phyloP scores from a whole-genome alignment of 2,797 vertebrate genomes.

The Acrocephalus scirpaceus region DNA sequence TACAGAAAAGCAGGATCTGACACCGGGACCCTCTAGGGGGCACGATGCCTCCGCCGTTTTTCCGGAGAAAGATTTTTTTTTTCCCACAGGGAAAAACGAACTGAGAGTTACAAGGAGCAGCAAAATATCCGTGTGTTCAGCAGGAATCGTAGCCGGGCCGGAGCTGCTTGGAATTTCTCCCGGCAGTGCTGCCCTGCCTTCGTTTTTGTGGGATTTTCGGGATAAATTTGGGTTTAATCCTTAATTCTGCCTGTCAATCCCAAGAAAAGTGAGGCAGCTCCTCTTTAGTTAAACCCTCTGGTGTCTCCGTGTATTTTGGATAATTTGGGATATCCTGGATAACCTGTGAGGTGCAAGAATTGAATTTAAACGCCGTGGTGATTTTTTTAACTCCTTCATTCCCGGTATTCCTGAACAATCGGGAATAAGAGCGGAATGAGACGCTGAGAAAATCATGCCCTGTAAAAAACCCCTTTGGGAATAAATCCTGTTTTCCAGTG shows the following conservation, averaged over 20 bases:
- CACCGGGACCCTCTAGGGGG: conserved; percentile 58
- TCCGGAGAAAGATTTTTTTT: neutral
- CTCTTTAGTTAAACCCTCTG: neutral
- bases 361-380: neutral
- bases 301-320: fast-evolving
- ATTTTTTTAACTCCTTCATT: neutral
- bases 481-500: conserved; percentile 26
- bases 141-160: neutral
- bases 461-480: neutral
- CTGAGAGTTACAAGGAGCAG: neutral
- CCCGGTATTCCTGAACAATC: fast-evolving
- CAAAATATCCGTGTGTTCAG: neutral
- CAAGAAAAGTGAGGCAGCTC: fast-evolving
- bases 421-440: too few species aligned
- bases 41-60: neutral
- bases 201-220: neutral
- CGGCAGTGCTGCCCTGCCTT: fast-evolving
- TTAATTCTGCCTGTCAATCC: neutral
- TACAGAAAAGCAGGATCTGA: neutral
- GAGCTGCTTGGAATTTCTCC: neutral
- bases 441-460: fast-evolving
- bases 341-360: neutral
- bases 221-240: neutral
- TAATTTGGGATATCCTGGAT: neutral
- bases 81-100: neutral